These are phyloP conservation scores for Neosalanx taihuensis DNA, from an alignment of 2,797 vertebrate genomes.

Conservation along the genomic window DNA sequence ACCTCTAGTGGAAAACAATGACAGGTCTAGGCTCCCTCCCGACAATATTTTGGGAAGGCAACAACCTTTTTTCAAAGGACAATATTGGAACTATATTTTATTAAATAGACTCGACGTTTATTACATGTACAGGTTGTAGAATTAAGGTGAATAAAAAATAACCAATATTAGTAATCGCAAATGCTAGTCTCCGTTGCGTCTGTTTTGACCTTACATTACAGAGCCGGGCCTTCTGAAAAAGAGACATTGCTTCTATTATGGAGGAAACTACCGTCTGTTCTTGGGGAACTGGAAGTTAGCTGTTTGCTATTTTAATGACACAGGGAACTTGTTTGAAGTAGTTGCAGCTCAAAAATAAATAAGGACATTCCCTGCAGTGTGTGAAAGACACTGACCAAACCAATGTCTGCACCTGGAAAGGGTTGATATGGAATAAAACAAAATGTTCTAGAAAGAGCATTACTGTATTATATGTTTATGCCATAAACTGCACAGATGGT, in stretches of 20 bases:
- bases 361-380: slow-evolving; percentile 57
- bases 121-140: no score
- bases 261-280: slow-evolving; percentile 50
- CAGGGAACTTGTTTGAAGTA: slow-evolving; percentile 71
- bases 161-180: neutral
- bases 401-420: neutral
- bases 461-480: no score
- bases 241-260: slow-evolving; percentile 33
- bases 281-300: slow-evolving; percentile 67
- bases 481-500: no score
- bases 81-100: no score
- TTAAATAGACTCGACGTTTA: no score
- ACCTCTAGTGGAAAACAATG: slow-evolving; percentile 60
- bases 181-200: neutral
- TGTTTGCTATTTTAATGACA: slow-evolving; percentile 68
- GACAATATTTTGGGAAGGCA: neutral
- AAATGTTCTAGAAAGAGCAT: no score
- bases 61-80: no score
- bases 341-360: slow-evolving; percentile 56
- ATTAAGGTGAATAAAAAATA: no score
- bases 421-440: no score
- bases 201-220: neutral
- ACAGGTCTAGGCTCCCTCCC: neutral
- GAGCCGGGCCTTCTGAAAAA: slow-evolving; percentile 18
- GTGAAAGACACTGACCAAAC: slow-evolving; percentile 43